These are phyloP conservation scores for Eupleurogrammus muticus DNA, from an alignment of 2,797 vertebrate species.

Conservation along the genomic window DNA sequence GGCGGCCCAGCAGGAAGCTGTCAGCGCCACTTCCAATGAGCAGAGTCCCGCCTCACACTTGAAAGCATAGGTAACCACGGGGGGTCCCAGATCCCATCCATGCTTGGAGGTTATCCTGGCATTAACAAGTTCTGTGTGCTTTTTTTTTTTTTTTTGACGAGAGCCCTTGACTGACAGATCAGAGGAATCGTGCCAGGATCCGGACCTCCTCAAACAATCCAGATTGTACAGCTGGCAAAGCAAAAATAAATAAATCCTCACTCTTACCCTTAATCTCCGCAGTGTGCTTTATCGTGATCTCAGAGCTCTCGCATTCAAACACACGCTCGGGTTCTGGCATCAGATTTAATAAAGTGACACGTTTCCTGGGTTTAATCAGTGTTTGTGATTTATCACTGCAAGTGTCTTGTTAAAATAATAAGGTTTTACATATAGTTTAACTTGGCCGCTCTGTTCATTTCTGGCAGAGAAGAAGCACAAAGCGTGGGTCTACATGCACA, in stretches of 20 bases:
- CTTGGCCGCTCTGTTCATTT: constrained; percentile 43
- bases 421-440: constrained; percentile 25
- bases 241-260: constrained; percentile 4
- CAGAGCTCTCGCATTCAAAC: constrained; percentile 12
- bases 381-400: constrained; percentile 31
- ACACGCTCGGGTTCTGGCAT: constrained; percentile 18
- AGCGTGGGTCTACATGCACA: constrained; percentile 26
- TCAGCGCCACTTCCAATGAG: constrained; percentile 53
- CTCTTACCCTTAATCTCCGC: constrained; percentile 6
- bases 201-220: constrained; percentile 11
- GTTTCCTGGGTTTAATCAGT: constrained; percentile 37
- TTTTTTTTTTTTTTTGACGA: constrained; percentile 33
- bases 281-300: constrained; percentile 23
- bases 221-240: neutral
- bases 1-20: constrained; percentile 48
- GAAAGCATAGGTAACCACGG: constrained; percentile 53
- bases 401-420: constrained; percentile 32
- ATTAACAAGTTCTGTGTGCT: constrained; percentile 59
- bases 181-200: constrained; percentile 24
- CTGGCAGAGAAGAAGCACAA: constrained; percentile 40
- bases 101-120: constrained; percentile 64
- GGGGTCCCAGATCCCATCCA: constrained; percentile 60
- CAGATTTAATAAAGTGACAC: constrained; percentile 33
- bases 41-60: constrained; percentile 54
- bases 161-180: constrained; percentile 17